Evolutionary conservation across 2,888 invertebrate genomes (phyloP), one percentile per base, ranked within the genome.

Genomic region (Nineta flava): DNA sequence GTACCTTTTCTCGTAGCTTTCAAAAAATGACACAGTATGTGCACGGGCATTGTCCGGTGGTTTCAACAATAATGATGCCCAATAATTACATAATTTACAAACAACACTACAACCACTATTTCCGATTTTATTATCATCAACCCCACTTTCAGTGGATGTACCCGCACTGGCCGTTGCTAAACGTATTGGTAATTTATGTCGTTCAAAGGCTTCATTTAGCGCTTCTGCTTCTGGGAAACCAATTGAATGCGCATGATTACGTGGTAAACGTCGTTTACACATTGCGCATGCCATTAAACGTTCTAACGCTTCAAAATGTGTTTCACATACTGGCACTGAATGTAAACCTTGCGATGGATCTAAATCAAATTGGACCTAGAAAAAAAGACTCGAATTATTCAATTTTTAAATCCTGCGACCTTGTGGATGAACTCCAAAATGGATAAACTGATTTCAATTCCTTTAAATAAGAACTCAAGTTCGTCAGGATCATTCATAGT

Each of bases 11-110:
- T 75, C 72, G 59, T 82, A 81, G 58, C 74, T 76, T 50, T 65
- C 65, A 47, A 74, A 76, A 59, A 81, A 81, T 13, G 62, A 61
- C 5, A 59, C 63, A 60, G 66, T 75, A 64, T 69, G 72, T 61
- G 57, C 66, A 48, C 61, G 60, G 17, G 66, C 65, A 52, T 75
- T 74, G 1, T 72, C 72, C 2, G 76, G 79, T 2, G 76, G 79
- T 52, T 84, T 81, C 57, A 81, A 72, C 51, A 84, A 70, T 48
- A 87, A 64, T 53, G 82, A 77, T 57, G 82, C 81, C 66, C 83
- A 88, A 65, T 84, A 82, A 51, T 84, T 79, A 59, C 88, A 90
- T 19, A 83, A 67, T 67, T 87, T 88, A 67, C 90, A 90, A 42
- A 88, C 78, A 47, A 85, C 83, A 0, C 83, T 80, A 46, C 46